Evolutionary conservation across 2,888 invertebrate species (phyloP), one percentile per base, ranked within the genome.

Genomic region (Strigamia transsilvanica): DNA sequence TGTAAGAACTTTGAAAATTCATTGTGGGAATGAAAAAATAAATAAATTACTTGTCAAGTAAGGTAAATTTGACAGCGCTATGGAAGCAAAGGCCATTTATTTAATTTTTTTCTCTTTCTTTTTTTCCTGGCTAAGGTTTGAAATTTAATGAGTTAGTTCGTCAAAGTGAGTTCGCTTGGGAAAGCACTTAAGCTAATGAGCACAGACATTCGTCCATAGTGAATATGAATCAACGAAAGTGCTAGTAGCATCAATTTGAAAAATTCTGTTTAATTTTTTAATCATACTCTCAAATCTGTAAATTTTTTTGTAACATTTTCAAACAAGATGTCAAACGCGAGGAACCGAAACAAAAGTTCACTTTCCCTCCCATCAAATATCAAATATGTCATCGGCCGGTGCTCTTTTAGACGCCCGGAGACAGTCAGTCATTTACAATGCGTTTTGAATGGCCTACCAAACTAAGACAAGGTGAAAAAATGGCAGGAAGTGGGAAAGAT

Each of bases 101-200:
- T 41, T 42, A 18, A 32, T 32, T 38, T 82, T 38, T 41, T 23
- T 18, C 27, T n/a, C 42, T 46, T 81, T 27, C 27, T 23, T 82
- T 78, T 51, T 23, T 82, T 78, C 79, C 42, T 77, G 18, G 34
- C 34, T 41, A 51, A 51, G 51, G 51, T 51, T 51, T 51, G 51
- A 51, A 51, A 51, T 51, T 51, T 51, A 51, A 51, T 51, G 51
- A 51, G 51, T 51, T 51, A 51, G 51, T 51, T 51, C 51, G 51
- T 51, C 51, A 51, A 51, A 51, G 51, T 5, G 51, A 51, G 51
- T 51, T 51, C 51, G 51, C 51, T 51, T 51, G 51, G 51, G 51
- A 51, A 51, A 51, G 51, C 51, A 51, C 51, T 51, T 51, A 51
- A 51, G 51, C 51, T 51, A 51, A 51, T 51, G 51, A 51, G 51